Evolutionary conservation across 2,113 vertebrate genomes (phyloP).

Genomic region (Myocastor coypus): DNA sequence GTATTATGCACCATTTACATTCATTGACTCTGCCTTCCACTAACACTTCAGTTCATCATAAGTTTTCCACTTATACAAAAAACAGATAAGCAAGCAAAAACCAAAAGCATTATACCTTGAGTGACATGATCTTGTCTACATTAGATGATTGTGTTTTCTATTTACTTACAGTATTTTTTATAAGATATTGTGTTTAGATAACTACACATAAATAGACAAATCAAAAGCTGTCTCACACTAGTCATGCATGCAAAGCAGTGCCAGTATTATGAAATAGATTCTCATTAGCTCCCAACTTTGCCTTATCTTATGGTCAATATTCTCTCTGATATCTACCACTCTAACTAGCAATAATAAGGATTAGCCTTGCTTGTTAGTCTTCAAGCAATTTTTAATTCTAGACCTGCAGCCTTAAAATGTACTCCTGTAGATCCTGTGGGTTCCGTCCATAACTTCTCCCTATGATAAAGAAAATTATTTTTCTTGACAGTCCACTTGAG

Average conservation of each 20-base stretch:
- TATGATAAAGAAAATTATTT: slow-evolving; percentile 1
- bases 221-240: not conserved
- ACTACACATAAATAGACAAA: not conserved
- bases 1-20: not conserved
- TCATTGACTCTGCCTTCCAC: not conserved
- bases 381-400: slow-evolving; percentile 8
- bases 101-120: not conserved
- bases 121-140: not conserved
- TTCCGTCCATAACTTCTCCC: not conserved
- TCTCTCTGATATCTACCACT: not conserved
- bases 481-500: slow-evolving; percentile 1
- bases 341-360: not conserved
- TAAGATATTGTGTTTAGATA: not conserved
- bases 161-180: not conserved
- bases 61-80: not conserved
- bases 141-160: not conserved
- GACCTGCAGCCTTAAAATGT: not conserved
- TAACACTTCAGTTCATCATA: not conserved
- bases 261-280: not conserved
- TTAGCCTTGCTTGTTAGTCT: not conserved
- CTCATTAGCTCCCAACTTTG: not conserved
- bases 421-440: not conserved
- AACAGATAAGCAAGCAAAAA: not conserved
- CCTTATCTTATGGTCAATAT: not conserved
- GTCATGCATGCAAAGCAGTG: not conserved